phyloP scores from a whole-genome alignment of 2,113 vertebrate genomes.

The Vidua chalybeata region DNA sequence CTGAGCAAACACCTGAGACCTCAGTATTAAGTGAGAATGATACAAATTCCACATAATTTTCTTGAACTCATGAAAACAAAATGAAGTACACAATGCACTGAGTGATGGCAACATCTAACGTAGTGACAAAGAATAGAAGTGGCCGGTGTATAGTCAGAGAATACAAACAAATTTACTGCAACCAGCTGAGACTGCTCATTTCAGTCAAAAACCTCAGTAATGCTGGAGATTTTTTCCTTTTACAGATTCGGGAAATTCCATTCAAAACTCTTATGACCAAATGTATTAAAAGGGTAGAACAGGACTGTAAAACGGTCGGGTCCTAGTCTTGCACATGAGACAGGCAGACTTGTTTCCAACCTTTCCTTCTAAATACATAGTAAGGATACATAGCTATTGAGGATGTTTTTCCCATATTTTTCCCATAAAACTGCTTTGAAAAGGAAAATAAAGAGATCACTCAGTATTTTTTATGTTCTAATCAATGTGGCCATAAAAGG shows the following conservation, averaged over 20 bases:
- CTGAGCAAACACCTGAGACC: background rate
- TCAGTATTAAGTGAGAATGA: background rate
- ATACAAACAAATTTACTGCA: background rate
- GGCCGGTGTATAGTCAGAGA: background rate
- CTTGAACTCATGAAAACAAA: constrained; percentile 50
- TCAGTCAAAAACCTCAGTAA: background rate
- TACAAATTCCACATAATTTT: background rate
- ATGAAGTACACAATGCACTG: constrained; percentile 53
- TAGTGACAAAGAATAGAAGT: background rate
- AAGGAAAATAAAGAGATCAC: background rate
- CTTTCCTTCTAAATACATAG: background rate
- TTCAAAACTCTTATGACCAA: background rate
- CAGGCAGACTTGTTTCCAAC: background rate
- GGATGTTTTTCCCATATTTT: background rate
- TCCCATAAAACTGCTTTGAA: background rate
- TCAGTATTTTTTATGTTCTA: background rate
- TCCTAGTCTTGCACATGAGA: background rate
- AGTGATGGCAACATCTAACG: constrained; percentile 36
- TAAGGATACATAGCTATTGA: background rate
- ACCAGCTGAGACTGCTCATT: background rate
- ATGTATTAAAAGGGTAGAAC: background rate
- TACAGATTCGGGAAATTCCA: background rate
- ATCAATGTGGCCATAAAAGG: background rate
- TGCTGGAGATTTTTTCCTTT: background rate
- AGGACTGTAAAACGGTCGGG: background rate